Base-by-base conservation (phyloP, 1,140 invertebrate species). In the Notospermus geniculatus region DNA sequence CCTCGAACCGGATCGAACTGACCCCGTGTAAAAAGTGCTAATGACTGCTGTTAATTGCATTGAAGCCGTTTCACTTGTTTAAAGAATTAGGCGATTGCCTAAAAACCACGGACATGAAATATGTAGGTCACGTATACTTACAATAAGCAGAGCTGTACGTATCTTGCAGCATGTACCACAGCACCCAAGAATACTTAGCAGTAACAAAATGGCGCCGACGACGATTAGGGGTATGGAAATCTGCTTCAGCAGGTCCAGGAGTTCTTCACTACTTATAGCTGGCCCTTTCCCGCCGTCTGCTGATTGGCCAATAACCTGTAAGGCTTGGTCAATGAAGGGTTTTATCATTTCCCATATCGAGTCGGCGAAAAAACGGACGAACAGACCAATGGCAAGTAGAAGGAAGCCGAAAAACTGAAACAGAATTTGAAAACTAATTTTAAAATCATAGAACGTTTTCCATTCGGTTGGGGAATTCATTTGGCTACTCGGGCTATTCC, bases 91-190 rank as follows among this genome's bases (percentile, higher is more conserved):
- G n/a, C n/a, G n/a, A n/a, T n/a, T n/a, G n/a, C n/a, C n/a, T n/a
- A n/a, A n/a, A n/a, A n/a, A n/a, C n/a, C n/a, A n/a, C n/a, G n/a
- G n/a, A n/a, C n/a, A n/a, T n/a, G n/a, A n/a, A n/a, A n/a, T n/a
- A n/a, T n/a, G 23, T 13, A 59, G 9, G 4, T 54, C 32, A 4
- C 32, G 32, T 36, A 7, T 7, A 50, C 67, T 64, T 41, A 69
- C 67, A 22, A 54, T 50, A 27, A 64, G 54, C 0, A 69, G 57
- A 30, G 60, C 23, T 1, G 54, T 56, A 59, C 65, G 65, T 13
- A 65, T 54, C 22, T 60, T 61, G 59, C 63, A 70, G 46, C 63
- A 67, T 22, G 43, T 57, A 17, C 68, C 68, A 29, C 66, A 63
- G 25, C 63, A 60, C 5, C 68, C 68, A 2, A 67, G 53, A 17